Conservation (phyloP, 64 coral and sea anemone genomes). For the Acropora tenuis region DNA sequence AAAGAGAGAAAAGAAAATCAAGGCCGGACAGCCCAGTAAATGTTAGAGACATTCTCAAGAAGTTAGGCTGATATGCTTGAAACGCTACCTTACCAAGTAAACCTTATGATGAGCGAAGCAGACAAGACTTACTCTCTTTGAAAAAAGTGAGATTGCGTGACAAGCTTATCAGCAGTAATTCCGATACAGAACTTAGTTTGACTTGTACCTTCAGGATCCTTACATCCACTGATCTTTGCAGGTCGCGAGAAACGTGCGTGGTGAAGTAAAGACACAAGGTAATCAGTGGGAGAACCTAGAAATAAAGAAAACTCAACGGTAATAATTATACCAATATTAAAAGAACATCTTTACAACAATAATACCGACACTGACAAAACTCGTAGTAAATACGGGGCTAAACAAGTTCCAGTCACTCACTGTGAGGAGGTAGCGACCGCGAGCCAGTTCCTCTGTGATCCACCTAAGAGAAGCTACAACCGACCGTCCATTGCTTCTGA, state of each 20-base stretch:
- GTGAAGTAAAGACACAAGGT: conserved; percentile 90
- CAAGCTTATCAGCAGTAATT: no score
- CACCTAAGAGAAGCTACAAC: conserved; percentile 84
- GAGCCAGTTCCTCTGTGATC: conserved; percentile 86
- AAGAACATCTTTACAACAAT: no score
- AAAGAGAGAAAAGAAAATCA: background rate
- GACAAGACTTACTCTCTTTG: no score
- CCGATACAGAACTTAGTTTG: no score
- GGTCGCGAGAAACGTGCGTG: conserved; percentile 80
- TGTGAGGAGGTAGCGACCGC: conserved; percentile 69
- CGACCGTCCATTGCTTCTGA: conserved; percentile 88
- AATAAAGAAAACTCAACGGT: background rate
- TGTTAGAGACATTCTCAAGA: no score
- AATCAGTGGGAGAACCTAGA: conserved; percentile 81
- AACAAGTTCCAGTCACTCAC: conserved; percentile 2
- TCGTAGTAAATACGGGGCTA: background rate
- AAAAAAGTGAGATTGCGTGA: no score
- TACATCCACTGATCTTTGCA: conserved; percentile 80
- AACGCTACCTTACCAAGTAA: no score
- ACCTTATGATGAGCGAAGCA: no score
- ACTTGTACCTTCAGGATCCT: conserved; percentile 87
- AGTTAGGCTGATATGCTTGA: no score
- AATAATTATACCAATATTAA: background rate
- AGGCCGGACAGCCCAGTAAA: no score
- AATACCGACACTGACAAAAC: background rate